Percentiles rank a stretch among this genome's conserved stretches.
These are phyloP conservation scores for Microdon myrmicae DNA, from an alignment of 2,888 invertebrate genomes.

Conservation along the genomic window DNA sequence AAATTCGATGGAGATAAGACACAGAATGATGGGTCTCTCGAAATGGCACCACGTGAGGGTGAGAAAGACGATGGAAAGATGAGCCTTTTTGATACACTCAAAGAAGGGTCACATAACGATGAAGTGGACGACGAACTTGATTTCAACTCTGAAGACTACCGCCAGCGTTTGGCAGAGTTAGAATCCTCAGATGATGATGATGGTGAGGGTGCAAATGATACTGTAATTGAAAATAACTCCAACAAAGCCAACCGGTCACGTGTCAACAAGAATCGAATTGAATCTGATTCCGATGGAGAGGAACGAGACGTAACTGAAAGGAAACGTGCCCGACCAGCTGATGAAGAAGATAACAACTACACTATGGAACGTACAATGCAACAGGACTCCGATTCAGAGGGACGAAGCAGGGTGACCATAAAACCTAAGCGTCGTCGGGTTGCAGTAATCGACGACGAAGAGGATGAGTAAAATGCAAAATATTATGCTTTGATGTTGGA, in stretches of 20 bases:
- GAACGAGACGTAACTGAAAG: slow-evolving; percentile 14
- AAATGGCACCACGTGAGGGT: slow-evolving; percentile 59
- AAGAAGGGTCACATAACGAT: slow-evolving; percentile 51
- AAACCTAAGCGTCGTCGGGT: slow-evolving; percentile 64
- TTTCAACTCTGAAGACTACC: slow-evolving; percentile 65
- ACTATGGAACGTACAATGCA: slow-evolving; percentile 50
- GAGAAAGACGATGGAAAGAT: slow-evolving; percentile 56
- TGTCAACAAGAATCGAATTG: slow-evolving; percentile 62
- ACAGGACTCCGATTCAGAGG: slow-evolving; percentile 56
- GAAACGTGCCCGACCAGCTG: slow-evolving; percentile 30
- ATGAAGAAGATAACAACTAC: slow-evolving; percentile 26
- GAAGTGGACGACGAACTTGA: slow-evolving; percentile 58
- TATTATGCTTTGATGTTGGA: neutral
- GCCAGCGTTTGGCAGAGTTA: slow-evolving; percentile 62
- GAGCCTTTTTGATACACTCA: slow-evolving; percentile 57
- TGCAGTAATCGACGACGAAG: slow-evolving; percentile 64
- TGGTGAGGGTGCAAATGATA: slow-evolving; percentile 49
- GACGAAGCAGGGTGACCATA: slow-evolving; percentile 24
- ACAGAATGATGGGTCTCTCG: slow-evolving; percentile 56
- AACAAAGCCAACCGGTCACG: slow-evolving; percentile 57
- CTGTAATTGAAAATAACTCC: slow-evolving; percentile 54
- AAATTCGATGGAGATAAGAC: slow-evolving; percentile 12
- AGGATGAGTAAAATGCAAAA: slow-evolving; percentile 56
- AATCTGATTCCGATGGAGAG: slow-evolving; percentile 63
- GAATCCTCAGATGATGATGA: slow-evolving; percentile 56